Conservation (phyloP, 2,113 vertebrate genomes). For the Paradisaea rubra region DNA sequence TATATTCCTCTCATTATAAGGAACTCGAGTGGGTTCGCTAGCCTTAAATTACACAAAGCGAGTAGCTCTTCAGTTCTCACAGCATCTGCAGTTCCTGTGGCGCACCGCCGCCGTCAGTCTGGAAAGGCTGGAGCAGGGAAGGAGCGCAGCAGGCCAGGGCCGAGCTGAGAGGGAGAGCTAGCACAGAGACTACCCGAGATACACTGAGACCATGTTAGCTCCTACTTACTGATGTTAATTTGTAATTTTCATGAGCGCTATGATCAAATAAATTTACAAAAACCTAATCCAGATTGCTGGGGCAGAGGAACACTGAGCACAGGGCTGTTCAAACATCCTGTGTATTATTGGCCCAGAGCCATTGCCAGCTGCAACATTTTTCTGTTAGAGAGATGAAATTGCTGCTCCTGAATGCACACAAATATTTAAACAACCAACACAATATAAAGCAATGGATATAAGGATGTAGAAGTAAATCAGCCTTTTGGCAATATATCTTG, state of each 20-base stretch:
- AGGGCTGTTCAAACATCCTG: constrained; percentile 44
- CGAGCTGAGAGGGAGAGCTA: neutral
- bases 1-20: neutral
- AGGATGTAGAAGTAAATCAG: neutral
- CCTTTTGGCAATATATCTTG: neutral
- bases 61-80: neutral
- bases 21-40: neutral
- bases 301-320: constrained; percentile 20
- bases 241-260: neutral
- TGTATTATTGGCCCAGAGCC: constrained; percentile 42
- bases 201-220: neutral
- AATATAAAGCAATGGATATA: neutral
- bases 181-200: neutral
- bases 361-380: constrained; percentile 45
- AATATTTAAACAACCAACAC: neutral
- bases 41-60: neutral
- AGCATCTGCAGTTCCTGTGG: neutral
- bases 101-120: neutral
- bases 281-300: constrained; percentile 52
- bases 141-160: accelerated
- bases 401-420: neutral
- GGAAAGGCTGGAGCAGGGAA: neutral
- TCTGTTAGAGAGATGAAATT: constrained; percentile 1
- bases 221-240: neutral
- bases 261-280: constrained; percentile 46